Percentiles rank a stretch among this genome's conserved stretches.
Conservation (phyloP, 2,113 vertebrate species). For the Malurus melanocephalus region DNA sequence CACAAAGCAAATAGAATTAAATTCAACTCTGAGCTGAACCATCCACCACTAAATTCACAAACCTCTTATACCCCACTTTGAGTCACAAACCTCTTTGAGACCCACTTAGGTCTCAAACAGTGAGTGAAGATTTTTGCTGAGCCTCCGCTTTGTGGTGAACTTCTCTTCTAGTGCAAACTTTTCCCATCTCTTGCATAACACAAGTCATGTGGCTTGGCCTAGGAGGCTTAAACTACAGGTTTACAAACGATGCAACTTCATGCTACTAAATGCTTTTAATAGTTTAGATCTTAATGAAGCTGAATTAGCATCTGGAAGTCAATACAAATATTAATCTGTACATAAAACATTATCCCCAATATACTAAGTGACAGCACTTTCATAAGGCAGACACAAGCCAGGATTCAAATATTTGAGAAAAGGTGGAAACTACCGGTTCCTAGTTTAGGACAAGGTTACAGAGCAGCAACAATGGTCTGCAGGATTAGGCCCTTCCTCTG, state of each 20-base stretch:
- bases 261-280: conserved; percentile 52
- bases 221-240: conserved; percentile 27
- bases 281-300: conserved; percentile 51
- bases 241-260: conserved; percentile 49
- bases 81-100: background rate
- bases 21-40: background rate
- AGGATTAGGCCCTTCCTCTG: background rate
- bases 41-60: background rate
- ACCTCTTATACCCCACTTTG: background rate
- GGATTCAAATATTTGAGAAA: conserved; percentile 33
- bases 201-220: background rate
- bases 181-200: background rate
- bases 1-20: background rate
- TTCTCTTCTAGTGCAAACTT: background rate
- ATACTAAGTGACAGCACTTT: conserved; percentile 52
- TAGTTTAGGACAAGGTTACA: background rate
- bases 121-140: background rate
- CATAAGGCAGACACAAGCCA: conserved; percentile 59
- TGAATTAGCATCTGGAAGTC: conserved; percentile 31
- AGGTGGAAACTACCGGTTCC: background rate
- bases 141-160: background rate
- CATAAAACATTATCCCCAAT: conserved; percentile 60
- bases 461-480: background rate
- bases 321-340: conserved; percentile 53
- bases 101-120: background rate